phyloP scores from a whole-genome alignment of 2,888 invertebrate genomes.

The Steinernema hermaphroditum region DNA sequence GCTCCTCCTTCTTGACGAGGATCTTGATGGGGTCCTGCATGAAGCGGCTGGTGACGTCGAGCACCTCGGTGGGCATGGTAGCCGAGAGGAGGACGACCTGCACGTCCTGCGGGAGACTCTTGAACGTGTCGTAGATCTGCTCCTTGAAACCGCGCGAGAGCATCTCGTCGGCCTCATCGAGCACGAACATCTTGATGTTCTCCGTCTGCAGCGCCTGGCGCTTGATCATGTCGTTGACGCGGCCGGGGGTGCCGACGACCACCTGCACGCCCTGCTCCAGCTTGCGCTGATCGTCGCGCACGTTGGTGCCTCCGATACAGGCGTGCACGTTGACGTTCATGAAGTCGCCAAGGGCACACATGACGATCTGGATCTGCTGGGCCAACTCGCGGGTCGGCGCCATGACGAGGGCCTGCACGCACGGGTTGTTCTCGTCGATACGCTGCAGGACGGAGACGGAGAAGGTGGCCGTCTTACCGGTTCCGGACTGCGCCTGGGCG shows the following conservation, averaged over 20 bases:
- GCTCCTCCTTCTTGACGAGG: conserved; percentile 92
- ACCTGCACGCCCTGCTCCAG: conserved; percentile 87
- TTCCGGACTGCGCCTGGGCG: conserved; percentile 97
- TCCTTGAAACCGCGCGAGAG: conserved; percentile 96
- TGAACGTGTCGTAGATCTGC: conserved; percentile 96
- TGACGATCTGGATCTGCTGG: conserved; percentile 81
- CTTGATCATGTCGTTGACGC: conserved; percentile 92
- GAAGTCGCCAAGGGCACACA: conserved; percentile 92
- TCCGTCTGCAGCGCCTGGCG: conserved; percentile 75
- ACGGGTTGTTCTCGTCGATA: conserved; percentile 82
- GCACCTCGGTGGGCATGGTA: conserved; percentile 93
- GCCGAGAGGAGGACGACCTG: conserved; percentile 90
- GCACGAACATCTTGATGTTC: conserved; percentile 86
- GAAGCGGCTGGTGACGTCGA: conserved; percentile 92
- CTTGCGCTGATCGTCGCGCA: conserved; percentile 90
- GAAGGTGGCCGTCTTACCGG: conserved; percentile 98
- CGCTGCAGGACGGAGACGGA: conserved; percentile 96
- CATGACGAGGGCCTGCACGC: conserved; percentile 93
- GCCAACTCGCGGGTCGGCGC: conserved; percentile 86
- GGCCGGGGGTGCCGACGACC: conserved; percentile 94
- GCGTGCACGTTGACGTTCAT: conserved; percentile 95
- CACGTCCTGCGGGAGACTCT: conserved; percentile 82
- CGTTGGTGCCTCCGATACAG: conserved; percentile 96
- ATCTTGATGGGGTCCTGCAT: conserved; percentile 93
- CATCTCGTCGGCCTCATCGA: conserved; percentile 99